Base-by-base conservation (phyloP, 2,797 vertebrate genomes). In the Aythya fuligula region DNA sequence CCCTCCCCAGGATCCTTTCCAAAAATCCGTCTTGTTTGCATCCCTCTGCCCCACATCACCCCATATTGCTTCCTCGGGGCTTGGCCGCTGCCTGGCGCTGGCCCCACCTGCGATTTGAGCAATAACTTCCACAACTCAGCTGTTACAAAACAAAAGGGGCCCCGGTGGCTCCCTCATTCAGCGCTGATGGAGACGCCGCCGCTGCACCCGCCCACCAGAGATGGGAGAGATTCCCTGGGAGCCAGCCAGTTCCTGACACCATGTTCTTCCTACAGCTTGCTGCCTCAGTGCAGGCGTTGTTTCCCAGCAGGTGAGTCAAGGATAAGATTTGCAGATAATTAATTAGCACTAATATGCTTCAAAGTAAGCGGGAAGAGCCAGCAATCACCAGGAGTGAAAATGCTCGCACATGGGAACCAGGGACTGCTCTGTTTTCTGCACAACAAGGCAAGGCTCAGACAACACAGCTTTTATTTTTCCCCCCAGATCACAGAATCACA, bases 321-420 rank as follows among this genome's bases (percentile, higher is more conserved):
- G 87, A 94, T 86, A 93, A 62, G 45, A 58, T 86, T 87, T 90
- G 73, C 76, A 89, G 76, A 85, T 83, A 91, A 96, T 85, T 92
- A 91, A 89, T 91, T 95, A 62, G 54, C 70, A 18, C 16, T 86
- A 56, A 75, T 58, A 34, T 2, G 0, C 57, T 85, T 83, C 60
- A 34, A 76, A 60, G 32, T 69, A 80, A 0, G 0, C 64, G 49
- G 85, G 36, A 91, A 83, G 75, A 77, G 57, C 7, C 72, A 79
- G 43, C 82, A 79, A 79, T 34, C 69, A 77, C 25, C 2, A 0
- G 11, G 39, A 86, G 34, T 41, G 20, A 62, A 74, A 93, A 58
- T 0, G 0, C 19, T 28, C 43, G 21, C 24, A 9, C 28, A 28
- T 47, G 41, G 65, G 49, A 39, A 56, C 47, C 9, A 0, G 3